Base-by-base conservation (phyloP, 2,113 vertebrate genomes). In the Felis catus region DNA sequence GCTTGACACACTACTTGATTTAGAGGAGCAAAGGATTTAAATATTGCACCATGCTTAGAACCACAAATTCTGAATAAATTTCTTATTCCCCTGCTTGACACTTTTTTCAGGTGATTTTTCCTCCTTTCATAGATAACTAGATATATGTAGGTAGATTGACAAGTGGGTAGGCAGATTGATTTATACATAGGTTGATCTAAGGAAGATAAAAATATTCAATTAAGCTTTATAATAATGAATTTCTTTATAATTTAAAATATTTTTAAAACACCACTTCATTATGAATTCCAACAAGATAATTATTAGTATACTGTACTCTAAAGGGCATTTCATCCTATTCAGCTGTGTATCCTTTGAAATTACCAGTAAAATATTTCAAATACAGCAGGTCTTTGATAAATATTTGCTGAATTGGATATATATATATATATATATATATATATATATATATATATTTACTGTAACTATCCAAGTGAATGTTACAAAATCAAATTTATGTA, bases 11-110 rank as follows among this genome's bases (percentile, higher is more conserved):
- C 48, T 93, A 58, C 45, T 86, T 91, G 73, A 95, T 92, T 96
- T 92, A 94, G 58, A 89, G 11, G 18, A 95, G 23, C 39, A 96
- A 82, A 71, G 71, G 5, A 89, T 93, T 96, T 96, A 89, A 84
- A 95, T 93, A 79, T 88, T 55, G 2, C 53, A 33, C 39, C 29
- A 10, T 82, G 9, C 25, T 84, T 51, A 58, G 11, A 87, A 36
- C 18, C 16, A 92, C 27, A 92, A 5, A 94, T 91, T 96, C 7
- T 73, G 55, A 94, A 86, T 78, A 36, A 55, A 80, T 74, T 70
- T 84, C 29, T 45, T n/a, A 63, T 1, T 19, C 3, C 1, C 7
- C 12, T n/a, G 5, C 19, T 29, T 86, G 55, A 48, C 1, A 74
- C 25, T 83, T 61, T 83, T 86, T 82, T 94, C 45, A 51, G 63